phyloP scores from a whole-genome alignment of 2,888 invertebrate genomes.

The Oligia latruncula region DNA sequence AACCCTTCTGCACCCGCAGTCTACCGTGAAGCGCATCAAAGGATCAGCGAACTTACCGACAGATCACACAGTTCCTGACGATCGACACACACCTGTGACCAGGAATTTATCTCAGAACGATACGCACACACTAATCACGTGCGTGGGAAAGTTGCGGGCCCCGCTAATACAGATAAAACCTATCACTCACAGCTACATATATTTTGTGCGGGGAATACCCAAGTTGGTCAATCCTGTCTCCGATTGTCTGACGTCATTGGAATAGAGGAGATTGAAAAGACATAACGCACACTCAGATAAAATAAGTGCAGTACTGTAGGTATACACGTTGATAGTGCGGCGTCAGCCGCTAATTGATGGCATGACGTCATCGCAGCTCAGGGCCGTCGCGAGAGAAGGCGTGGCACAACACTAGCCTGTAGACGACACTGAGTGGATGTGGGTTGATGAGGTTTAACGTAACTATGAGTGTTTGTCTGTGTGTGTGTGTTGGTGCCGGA shows the following conservation, averaged over 20 bases:
- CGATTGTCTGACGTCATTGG: not conserved
- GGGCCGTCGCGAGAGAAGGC: not conserved
- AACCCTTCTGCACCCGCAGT: not conserved
- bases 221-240: not conserved
- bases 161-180: not conserved
- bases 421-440: slow-evolving; percentile 34
- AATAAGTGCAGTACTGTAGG: not conserved
- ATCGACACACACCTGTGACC: slow-evolving; percentile 23
- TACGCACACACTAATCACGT: not conserved
- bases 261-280: not conserved
- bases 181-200: not conserved
- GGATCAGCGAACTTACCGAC: slow-evolving; percentile 31
- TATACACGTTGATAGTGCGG: not conserved
- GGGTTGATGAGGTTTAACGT: slow-evolving; percentile 33
- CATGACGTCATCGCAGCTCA: slow-evolving; percentile 11
- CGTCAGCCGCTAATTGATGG: slow-evolving; percentile 26
- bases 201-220: not conserved
- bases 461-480: not conserved
- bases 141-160: not conserved
- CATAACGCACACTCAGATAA: not conserved
- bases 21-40: too few species aligned
- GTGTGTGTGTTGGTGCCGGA: slow-evolving; percentile 1
- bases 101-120: slow-evolving; percentile 7
- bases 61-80: slow-evolving; percentile 16
- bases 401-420: slow-evolving; percentile 16